Evolutionary conservation across 2,113 vertebrate genomes (phyloP), one percentile per base, ranked within the genome.

Genomic region (Podarcis muralis): DNA sequence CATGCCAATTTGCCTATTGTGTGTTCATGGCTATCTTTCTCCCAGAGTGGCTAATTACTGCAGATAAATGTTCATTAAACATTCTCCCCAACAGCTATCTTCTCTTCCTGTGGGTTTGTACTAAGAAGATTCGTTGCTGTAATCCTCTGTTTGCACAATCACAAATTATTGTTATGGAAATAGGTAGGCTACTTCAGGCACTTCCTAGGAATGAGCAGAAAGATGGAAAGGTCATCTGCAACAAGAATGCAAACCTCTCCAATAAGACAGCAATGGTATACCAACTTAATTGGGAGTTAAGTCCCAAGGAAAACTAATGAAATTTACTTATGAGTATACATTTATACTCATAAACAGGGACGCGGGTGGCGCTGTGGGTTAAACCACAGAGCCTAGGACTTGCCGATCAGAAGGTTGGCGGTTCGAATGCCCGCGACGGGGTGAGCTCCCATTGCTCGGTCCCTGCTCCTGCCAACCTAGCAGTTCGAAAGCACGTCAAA

Each of bases 61-160:
- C 5, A 89, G 71, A 84, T 83, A 27, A 93, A 82, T 90, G 66
- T 2, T 84, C 69, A 91, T 83, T 91, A 90, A 94, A 74, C 89
- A 88, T 83, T 48, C 82, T 81, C 11, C 78, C 84, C 53, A 43
- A 76, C 87, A 93, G 35, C 62, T 30, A 87, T 88, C 40, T 80
- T 90, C 53, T 92, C 89, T 91, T 92, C 30, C 32, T 48, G 32
- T 69, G 87, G 48, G 1, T 81, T 89, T 89, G 23, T 86, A 88
- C 53, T 0, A 0, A n/a, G 86, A 88, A 23, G 79, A 18, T 76
- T 84, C 82, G 88, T 89, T 85, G 30, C 77, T 30, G 69, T 30
- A 68, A 79, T 83, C 66, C 84, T 40, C 13, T 84, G 3, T 37
- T 90, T 93, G 25, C 4, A 65, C 15, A 89, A 6, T 82, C 77